A percentile compares a stretch with the other conserved stretches of the same genome.
Evolutionary conservation across 2,888 invertebrate species (phyloP).

Genomic region (Caenorhabditis sulstoni): DNA sequence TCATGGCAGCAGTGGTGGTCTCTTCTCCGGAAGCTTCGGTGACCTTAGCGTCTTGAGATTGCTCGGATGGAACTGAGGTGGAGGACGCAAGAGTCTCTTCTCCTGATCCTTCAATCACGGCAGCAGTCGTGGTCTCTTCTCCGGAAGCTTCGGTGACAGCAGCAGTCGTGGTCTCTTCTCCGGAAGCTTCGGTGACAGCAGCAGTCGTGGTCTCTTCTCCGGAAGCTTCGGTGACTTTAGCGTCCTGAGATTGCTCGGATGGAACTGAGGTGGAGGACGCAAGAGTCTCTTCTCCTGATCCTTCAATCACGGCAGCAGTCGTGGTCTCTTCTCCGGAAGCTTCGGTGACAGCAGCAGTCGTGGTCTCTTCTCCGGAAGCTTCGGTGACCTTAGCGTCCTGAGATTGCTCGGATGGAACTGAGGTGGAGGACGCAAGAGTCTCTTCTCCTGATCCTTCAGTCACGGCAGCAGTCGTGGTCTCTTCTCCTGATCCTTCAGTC

Average conservation of each 20-base stretch:
- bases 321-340: neutral
- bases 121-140: conserved; percentile 20
- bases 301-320: conserved; percentile 29
- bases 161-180: conserved; percentile 23
- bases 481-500: neutral
- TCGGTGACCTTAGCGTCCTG: neutral
- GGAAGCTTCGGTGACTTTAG: conserved; percentile 39
- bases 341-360: neutral
- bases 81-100: conserved; percentile 25
- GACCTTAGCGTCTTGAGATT: neutral
- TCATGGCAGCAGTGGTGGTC: conserved; percentile 11
- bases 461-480: neutral
- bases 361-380: neutral
- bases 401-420: neutral
- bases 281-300: conserved; percentile 29
- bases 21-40: conserved; percentile 11
- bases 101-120: conserved; percentile 39
- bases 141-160: conserved; percentile 19
- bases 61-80: conserved; percentile 8
- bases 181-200: conserved; percentile 27
- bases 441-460: neutral
- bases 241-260: conserved; percentile 18
- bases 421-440: neutral
- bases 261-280: conserved; percentile 19
- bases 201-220: conserved; percentile 35